Evolutionary conservation across 2,113 vertebrate species (phyloP), one percentile per base, ranked within the genome.

Genomic region (Labeo rohita): DNA sequence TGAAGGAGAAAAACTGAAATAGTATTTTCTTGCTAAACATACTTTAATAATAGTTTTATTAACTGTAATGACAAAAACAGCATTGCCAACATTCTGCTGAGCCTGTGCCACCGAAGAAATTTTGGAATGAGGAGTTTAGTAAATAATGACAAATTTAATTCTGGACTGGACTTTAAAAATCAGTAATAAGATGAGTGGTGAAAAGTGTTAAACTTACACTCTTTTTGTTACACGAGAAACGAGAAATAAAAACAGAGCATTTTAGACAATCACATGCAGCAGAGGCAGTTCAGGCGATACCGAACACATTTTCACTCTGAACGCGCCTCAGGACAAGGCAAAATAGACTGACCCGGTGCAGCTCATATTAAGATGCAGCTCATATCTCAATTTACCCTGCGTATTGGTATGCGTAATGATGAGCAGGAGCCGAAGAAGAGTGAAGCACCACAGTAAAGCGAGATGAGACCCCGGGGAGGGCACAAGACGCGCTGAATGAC

Each of bases 401-500:
- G 1, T 87, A 90, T 92, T 92, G 89, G 87, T 89, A 90, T 93
- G 92, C 90, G 90, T 89, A 59, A 82, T 68, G 90, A 88, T 70
- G 85, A 49, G 54, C 87, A 84, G 89, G 45, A 86, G 36, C 50
- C 45, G 59, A 61, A 82, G 88, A 85, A 83, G 86, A 90, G 87
- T 81, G 79, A 86, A 92, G 89, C 74, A 73, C 52, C 6, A 76
- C 72, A 66, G 77, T 76, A 89, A 80, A 76, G 87, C 74, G 63
- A 89, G 91, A 92, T 90, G 88, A 93, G 88, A 88, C 93, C 85
- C 90, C 12, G 9, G 80, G 86, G 84, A 84, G 87, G 77, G 78
- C 84, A 78, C 77, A 47, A 91, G 90, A 92, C 70, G 87, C 80
- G 79, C 90, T 87, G 90, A 92, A 94, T 93, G 92, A 93, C 92